Evolutionary conservation across 2,113 vertebrate genomes (phyloP).

Genomic region (Chunga burmeisteri): DNA sequence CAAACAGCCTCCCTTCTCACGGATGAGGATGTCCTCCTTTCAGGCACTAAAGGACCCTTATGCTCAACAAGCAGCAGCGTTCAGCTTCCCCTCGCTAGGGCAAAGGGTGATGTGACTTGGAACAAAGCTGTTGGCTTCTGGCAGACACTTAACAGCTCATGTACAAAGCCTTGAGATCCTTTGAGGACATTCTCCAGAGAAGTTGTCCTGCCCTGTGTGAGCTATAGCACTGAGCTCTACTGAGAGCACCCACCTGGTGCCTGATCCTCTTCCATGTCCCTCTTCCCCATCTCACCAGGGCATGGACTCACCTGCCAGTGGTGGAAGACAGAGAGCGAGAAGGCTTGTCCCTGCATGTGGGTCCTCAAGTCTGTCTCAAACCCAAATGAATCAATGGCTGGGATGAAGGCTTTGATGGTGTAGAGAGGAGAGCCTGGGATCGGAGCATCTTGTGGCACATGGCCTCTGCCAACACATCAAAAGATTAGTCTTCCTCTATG

Average conservation of each 20-base stretch:
- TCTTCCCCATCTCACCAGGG: not conserved
- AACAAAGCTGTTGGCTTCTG: not conserved
- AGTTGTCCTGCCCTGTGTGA: too few relatives aligned
- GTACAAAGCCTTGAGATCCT: not conserved
- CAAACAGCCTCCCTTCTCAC: not conserved
- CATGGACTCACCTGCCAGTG: constrained; percentile 91
- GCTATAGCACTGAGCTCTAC: not conserved
- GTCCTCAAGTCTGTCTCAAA: constrained; percentile 97
- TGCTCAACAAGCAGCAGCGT: not conserved
- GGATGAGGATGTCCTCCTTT: fast-evolving
- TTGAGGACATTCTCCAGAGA: too few relatives aligned
- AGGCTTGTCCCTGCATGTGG: constrained; percentile 96
- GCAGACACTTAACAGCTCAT: not conserved
- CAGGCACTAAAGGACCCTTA: not conserved
- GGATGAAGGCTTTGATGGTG: constrained; percentile 99
- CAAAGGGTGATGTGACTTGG: not conserved
- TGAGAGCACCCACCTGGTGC: not conserved
- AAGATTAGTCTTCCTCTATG: not conserved
- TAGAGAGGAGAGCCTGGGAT: constrained; percentile 98
- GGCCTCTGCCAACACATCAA: constrained; percentile 79
- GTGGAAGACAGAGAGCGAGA: constrained; percentile 96
- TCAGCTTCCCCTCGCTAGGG: fast-evolving
- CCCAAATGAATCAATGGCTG: constrained; percentile 96
- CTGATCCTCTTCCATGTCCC: not conserved
- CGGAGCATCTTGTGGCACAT: constrained; percentile 95